phyloP scores from a whole-genome alignment of 2,113 vertebrate species.

The Isichthys henryi region DNA sequence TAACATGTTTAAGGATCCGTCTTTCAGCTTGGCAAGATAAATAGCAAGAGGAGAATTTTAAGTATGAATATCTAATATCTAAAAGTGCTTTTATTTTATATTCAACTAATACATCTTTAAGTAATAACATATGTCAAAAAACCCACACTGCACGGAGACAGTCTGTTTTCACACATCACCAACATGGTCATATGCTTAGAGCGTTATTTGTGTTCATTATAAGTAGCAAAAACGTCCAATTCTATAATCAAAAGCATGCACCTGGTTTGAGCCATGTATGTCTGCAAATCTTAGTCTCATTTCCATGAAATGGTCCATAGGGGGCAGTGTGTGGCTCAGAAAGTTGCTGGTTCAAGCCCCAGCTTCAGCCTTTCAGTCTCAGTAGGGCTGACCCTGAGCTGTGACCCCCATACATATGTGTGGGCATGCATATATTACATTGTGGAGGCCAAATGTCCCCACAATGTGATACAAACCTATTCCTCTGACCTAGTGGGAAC shows the following conservation, averaged over 20 bases:
- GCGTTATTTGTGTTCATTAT: neutral
- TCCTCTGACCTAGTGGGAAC: neutral
- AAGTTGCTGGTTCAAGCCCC: neutral
- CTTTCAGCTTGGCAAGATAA: neutral
- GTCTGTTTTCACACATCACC: neutral
- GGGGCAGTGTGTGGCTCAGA: neutral
- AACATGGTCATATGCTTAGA: neutral
- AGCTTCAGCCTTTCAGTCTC: neutral
- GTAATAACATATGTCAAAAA: neutral
- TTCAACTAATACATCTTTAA: neutral
- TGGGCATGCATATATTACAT: neutral
- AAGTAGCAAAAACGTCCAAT: neutral
- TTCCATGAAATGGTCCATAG: neutral
- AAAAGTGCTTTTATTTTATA: neutral
- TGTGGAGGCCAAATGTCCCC: neutral
- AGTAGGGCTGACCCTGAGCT: neutral
- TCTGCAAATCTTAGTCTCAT: neutral
- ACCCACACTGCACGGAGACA: neutral
- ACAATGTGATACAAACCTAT: neutral
- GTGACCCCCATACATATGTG: neutral
- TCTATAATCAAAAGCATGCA: neutral
- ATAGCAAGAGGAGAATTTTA: neutral
- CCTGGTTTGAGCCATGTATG: neutral
- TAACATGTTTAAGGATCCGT: neutral
- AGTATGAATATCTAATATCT: neutral